Percentiles rank a stretch among this genome's conserved stretches.
Evolutionary conservation across 2,797 vertebrate genomes (phyloP).

Genomic region (Sebastes hubbsi): DNA sequence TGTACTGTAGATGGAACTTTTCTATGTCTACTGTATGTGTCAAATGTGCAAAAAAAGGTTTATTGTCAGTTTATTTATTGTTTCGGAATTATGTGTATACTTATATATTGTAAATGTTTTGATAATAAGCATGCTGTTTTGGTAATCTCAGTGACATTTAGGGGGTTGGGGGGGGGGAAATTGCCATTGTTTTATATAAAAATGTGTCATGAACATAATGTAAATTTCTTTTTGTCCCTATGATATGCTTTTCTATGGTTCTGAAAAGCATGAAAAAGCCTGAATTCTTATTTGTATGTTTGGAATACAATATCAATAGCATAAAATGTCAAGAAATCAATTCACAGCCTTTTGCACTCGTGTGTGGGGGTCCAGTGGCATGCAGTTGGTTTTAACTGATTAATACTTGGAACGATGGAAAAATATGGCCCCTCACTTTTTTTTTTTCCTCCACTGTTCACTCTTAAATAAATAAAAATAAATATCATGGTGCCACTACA

Average conservation of each 20-base stretch:
- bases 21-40: conserved; percentile 83
- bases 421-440: conserved; percentile 10
- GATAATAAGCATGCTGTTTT: conserved; percentile 91
- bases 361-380: conserved; percentile 53
- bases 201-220: conserved; percentile 75
- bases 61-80: conserved; percentile 93
- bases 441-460: conserved; percentile 2
- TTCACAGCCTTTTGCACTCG: conserved; percentile 76
- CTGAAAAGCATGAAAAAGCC: conserved; percentile 79
- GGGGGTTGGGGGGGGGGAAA: conserved; percentile 33
- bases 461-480: too few relatives aligned
- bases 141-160: conserved; percentile 74
- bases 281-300: conserved; percentile 73
- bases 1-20: conserved; percentile 84
- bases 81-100: conserved; percentile 85
- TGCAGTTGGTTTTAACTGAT: conserved; percentile 45
- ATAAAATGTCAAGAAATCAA: conserved; percentile 45
- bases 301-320: conserved; percentile 65
- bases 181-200: conserved; percentile 75
- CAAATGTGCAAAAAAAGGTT: conserved; percentile 88
- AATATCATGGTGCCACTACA: conserved; percentile 17
- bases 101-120: conserved; percentile 87
- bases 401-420: conserved; percentile 29
- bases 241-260: conserved; percentile 79
- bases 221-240: conserved; percentile 68